Base-by-base conservation (phyloP, 2,113 vertebrate genomes). In the Manacus vitellinus region DNA sequence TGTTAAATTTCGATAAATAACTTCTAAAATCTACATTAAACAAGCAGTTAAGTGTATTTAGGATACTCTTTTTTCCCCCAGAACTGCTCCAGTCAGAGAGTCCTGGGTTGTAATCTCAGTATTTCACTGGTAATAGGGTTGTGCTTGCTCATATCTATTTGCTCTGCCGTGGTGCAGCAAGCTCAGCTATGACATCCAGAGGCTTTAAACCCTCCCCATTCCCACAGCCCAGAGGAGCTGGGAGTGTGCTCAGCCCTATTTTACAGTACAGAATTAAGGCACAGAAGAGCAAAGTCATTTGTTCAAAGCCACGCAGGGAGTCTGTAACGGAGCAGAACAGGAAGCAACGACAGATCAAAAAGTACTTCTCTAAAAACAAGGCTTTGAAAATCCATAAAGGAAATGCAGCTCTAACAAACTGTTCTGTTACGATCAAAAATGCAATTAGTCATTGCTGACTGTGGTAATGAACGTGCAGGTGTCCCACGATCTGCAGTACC, bases 1-100 rank as follows among this genome's bases (percentile, higher is more conserved):
- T 97, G 95, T 97, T 97, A 94, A 88, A 95, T 92, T 93, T 93
- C 86, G 35, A 93, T 94, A 97, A 95, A 90, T 90, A 96, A 93
- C 92, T 94, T 94, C 78, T 75, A 14, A 8, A 85, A 94, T 84
- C 70, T 55, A 66, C 91, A 65, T 92, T 95, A 95, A 96, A 84
- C 65, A 85, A 93, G 80, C 91, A 75, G 79, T 91, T 81, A 75
- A 73, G 80, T 17, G 47, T 68, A 68, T 89, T 91, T 91, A 94
- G 86, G 95, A 59, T 66, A n/a, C 21, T 58, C 5, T 9, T 5
- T 23, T 28, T 54, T 1, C 1, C 1, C 58, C 55, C 75, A 54
- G 46, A 77, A 90, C 12, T 49, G 33, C 76, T 92, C 23, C 62
- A 83, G 49, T 35, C 43, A 73, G 70, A 59, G 47, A 43, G 12